Conservation (phyloP, 2,888 invertebrate genomes). For the Parnassius orleans region DNA sequence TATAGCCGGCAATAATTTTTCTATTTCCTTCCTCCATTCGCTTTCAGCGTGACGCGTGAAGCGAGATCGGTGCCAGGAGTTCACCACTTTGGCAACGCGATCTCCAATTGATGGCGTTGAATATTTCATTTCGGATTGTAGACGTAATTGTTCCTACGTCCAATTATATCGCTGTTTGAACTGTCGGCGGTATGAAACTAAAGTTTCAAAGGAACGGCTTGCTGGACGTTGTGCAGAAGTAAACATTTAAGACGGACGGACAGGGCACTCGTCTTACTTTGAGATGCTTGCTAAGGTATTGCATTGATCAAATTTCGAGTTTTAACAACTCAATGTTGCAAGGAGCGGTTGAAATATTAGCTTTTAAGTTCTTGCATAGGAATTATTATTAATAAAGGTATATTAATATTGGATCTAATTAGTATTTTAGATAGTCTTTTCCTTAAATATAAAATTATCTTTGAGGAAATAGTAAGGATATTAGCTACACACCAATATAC, state of each 20-base stretch:
- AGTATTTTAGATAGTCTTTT: too few relatives aligned
- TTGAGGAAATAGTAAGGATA: too few relatives aligned
- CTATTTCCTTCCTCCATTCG: not conserved
- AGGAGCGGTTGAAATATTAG: too few relatives aligned
- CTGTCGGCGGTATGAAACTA: slow-evolving; percentile 28
- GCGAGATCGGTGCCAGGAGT: slow-evolving; percentile 9
- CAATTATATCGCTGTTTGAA: slow-evolving; percentile 31
- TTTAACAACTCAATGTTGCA: too few relatives aligned
- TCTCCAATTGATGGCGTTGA: slow-evolving; percentile 12
- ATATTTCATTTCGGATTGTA: slow-evolving; percentile 12
- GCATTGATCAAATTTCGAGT: too few relatives aligned
- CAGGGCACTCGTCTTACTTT: slow-evolving; percentile 11
- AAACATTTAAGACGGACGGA: slow-evolving; percentile 9
- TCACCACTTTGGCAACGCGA: slow-evolving; percentile 3
- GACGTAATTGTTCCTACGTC: slow-evolving; percentile 17
- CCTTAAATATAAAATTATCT: too few relatives aligned
- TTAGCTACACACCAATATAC: too few relatives aligned
- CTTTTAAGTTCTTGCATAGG: too few relatives aligned
- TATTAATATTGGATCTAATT: too few relatives aligned
- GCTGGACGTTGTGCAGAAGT: slow-evolving; percentile 14
- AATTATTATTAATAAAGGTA: too few relatives aligned
- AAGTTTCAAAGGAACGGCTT: slow-evolving; percentile 29
- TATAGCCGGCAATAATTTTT: slow-evolving; percentile 2
- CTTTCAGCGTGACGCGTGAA: not conserved
- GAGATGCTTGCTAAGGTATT: not conserved